Conservation (phyloP, 2,888 invertebrate genomes). For the Drosophila demipolita region DNA sequence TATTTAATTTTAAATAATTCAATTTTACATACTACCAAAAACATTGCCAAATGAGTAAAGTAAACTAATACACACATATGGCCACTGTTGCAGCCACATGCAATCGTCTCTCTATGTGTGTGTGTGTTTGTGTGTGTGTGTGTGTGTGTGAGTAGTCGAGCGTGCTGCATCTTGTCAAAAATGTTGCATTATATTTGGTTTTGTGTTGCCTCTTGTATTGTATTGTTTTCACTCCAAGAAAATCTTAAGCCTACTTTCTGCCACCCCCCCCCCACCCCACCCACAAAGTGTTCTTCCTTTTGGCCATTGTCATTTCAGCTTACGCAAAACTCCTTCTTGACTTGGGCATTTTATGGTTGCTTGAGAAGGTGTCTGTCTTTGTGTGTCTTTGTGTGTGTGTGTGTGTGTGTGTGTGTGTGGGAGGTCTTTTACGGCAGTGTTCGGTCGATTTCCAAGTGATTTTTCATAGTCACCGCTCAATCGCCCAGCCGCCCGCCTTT, state of each 20-base stretch:
- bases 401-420: not conserved
- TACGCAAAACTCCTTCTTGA: conserved; percentile 51
- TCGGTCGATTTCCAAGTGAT: conserved; percentile 66
- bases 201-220: conserved; percentile 63
- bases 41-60: conserved; percentile 78
- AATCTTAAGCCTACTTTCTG: conserved; percentile 71
- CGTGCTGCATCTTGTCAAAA: conserved; percentile 73
- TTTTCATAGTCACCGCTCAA: conserved; percentile 54
- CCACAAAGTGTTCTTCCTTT: conserved; percentile 13
- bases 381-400: not conserved
- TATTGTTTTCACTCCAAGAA: conserved; percentile 61
- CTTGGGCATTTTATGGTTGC: conserved; percentile 29
- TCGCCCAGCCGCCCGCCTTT: conserved; percentile 23
- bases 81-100: conserved; percentile 47
- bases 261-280: conserved; percentile 4
- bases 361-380: not conserved
- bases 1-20: conserved; percentile 81
- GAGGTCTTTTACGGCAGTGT: conserved; percentile 10
- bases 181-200: conserved; percentile 76
- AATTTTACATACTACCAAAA: conserved; percentile 80
- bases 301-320: conserved; percentile 56
- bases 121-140: conserved; percentile 6
- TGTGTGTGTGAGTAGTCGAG: conserved; percentile 40
- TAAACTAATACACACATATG: conserved; percentile 52
- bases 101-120: not conserved